A percentile compares a stretch with the other conserved stretches of the same genome.
Conservation (phyloP, 1,140 invertebrate genomes). For the Cotesia chilonis region DNA sequence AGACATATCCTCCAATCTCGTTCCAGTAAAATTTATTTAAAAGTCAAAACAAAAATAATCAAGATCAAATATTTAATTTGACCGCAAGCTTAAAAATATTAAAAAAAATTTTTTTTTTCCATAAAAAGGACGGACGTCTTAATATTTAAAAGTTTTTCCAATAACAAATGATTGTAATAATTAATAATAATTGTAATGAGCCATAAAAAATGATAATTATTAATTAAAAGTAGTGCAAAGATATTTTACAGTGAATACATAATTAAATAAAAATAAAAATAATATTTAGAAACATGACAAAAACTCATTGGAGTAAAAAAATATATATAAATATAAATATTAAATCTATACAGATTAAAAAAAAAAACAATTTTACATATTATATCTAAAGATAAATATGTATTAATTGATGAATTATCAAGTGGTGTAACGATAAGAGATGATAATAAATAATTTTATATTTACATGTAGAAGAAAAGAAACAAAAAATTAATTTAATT, state of each 20-base stretch:
- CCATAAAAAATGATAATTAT: conserved; percentile 5
- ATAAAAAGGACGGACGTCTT: too few species aligned
- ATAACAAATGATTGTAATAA: conserved; percentile 10
- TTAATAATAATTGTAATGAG: conserved; percentile 8
- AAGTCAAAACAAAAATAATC: too few species aligned
- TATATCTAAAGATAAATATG: too few species aligned
- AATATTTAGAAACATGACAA: conserved; percentile 22
- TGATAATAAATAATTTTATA: conserved; percentile 62
- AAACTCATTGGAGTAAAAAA: conserved; percentile 24
- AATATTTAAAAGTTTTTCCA: neutral
- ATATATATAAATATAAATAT: conserved; percentile 36
- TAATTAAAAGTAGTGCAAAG: conserved; percentile 14
- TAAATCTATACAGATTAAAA: conserved; percentile 39
- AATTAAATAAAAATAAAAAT: conserved; percentile 9
- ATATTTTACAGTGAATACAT: conserved; percentile 29
- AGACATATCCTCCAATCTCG: conserved; percentile 1
- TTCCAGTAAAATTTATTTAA: too few species aligned
- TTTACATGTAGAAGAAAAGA: conserved; percentile 56
- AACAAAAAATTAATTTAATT: conserved; percentile 23
- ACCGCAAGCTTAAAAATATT: too few species aligned
- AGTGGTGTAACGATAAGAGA: conserved; percentile 61
- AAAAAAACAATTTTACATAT: conserved; percentile 47
- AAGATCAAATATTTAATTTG: too few species aligned
- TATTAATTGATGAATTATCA: conserved; percentile 48
- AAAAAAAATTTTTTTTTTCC: too few species aligned